Evolutionary conservation across 2,113 vertebrate genomes (phyloP), one percentile per base, ranked within the genome.

Genomic region (Brienomyrus longianalis): DNA sequence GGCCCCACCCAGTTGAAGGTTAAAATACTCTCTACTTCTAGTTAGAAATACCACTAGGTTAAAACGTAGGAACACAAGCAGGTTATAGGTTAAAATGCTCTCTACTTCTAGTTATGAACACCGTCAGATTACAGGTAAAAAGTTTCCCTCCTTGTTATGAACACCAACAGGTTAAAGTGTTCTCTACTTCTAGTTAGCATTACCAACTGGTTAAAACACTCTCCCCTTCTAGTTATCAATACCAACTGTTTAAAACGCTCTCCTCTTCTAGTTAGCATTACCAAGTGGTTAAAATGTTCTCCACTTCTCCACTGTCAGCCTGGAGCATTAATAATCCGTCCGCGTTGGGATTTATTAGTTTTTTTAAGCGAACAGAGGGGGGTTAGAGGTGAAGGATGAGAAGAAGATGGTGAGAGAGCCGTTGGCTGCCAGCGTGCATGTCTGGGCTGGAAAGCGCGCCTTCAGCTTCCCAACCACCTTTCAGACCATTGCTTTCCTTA

Each of bases 291-390:
- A 43, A 39, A 77, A 19, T 39, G 70, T 3, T 7, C 31, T 77
- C 27, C 9, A 7, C 6, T 74, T 35, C 66, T 93, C 93, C 91
- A 93, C 90, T 94, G 96, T 95, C 96, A 93, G 95, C 95, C 95
- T 93, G 91, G 31, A 93, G 89, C 94, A 95, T 93, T 94, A 94
- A 95, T 94, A 93, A 96, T 96, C 96, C 96, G 95, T 96, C 96
- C 95, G 93, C 95, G 93, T 95, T 94, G 93, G 94, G 96, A 96
- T 96, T 96, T 96, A 96, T 97, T 96, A 95, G 94, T 95, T 95
- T 95, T 95, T 96, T 96, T 96, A 96, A 96, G 95, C 95, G 92
- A 66, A 56, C 51, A 8, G 15, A 48, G 51, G 80, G n/a, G 59
- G 35, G 31, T 27, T 19, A 3, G 86, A 85, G 62, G 10, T 8